Evolutionary conservation across 2,797 vertebrate species (phyloP), one percentile per base, ranked within the genome.

Genomic region (Semaprochilodus insignis): DNA sequence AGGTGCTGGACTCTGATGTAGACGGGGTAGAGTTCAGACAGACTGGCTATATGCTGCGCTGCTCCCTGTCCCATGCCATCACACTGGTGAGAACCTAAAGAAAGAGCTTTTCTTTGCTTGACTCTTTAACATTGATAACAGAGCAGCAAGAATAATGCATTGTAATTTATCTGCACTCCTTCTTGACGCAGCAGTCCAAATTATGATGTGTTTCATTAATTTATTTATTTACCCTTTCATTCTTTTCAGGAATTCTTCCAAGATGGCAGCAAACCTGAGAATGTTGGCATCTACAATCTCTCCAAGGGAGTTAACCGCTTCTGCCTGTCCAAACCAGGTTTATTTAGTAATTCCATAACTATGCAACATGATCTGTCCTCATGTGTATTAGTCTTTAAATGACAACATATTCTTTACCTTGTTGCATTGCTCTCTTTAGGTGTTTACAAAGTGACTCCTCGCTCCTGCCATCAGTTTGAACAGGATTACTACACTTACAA

Each of bases 281-380:
- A 99, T 0, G 98, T 99, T 48, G 98, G 98, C 51, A 95, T 99
- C 90, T 99, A 99, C 92, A 99, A 99, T 87, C 94, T 99, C 52
- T 98, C 98, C 21, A 98, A 99, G 92, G 98, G 98, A 89, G 95
- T 99, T 83, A 99, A 99, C 91, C 96, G 98, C 70, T 99, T 99
- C 92, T 99, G 98, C 90, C 95, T 99, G 76, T 99, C 98, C 83
- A 99, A 99, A 86, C 98, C 98, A 73, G 98, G 98, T 99, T 89
- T 94, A 83, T 69, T 60, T 75, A 15, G 0, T 34, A 48, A 36
- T 0, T 17, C 19, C 19, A 57, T 11, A 19, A 14, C 10, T 80
- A 5, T 34, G 11, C 14, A 27, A 51, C n/a, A 21, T 67, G 6
- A 52, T 54, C n/a, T 63, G 0, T 21, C 3, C 5, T 44, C 40